Conservation (phyloP, 2,113 vertebrate species). For the Rostratula benghalensis region DNA sequence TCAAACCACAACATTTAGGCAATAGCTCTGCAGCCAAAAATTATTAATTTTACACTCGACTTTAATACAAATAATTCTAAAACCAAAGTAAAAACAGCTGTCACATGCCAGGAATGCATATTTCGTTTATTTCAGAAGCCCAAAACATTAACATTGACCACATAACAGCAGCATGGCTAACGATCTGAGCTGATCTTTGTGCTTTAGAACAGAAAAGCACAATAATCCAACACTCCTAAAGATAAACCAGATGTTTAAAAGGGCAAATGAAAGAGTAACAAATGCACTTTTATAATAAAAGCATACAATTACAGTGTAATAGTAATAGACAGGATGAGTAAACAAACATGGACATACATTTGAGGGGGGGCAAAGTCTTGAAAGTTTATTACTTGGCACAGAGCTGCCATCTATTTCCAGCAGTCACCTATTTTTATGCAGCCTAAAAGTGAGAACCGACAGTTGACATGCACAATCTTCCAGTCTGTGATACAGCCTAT, state of each 20-base stretch:
- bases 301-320: background rate
- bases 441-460: background rate
- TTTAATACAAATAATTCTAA: background rate
- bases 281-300: background rate
- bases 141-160: background rate
- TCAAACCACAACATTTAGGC: background rate
- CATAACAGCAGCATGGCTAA: background rate
- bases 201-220: background rate
- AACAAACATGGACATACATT: background rate
- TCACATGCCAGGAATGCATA: background rate
- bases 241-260: background rate
- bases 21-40: background rate
- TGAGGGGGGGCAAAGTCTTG: background rate
- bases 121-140: background rate
- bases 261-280: background rate
- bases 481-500: background rate
- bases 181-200: background rate
- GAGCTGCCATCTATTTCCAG: background rate
- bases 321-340: background rate
- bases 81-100: background rate
- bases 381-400: background rate
- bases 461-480: background rate
- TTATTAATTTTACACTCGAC: background rate
- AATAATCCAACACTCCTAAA: background rate
- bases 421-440: background rate